Conservation (phyloP, 2,888 invertebrate species). For the Macropis europaea region DNA sequence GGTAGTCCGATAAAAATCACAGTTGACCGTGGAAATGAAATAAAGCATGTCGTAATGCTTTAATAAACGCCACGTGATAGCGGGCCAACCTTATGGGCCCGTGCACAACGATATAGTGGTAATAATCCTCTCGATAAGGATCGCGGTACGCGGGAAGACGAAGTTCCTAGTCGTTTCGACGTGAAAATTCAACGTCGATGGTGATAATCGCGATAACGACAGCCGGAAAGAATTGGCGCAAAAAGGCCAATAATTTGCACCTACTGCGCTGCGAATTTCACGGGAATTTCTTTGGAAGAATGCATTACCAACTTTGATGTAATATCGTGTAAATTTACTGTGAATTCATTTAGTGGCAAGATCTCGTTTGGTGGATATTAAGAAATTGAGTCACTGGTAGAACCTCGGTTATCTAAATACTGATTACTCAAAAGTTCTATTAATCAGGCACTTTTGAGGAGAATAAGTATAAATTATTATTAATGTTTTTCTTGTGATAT, state of each 20-base stretch:
- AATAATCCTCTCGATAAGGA: constrained; percentile 61
- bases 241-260: background rate
- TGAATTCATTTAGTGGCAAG: too few relatives aligned
- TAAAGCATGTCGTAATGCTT: constrained; percentile 56
- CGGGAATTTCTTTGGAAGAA: too few relatives aligned
- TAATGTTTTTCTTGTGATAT: too few relatives aligned
- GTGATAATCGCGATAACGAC: background rate
- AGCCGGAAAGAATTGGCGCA: background rate
- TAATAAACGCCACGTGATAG: constrained; percentile 62
- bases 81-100: constrained; percentile 36
- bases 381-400: too few relatives aligned
- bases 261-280: too few relatives aligned
- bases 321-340: too few relatives aligned
- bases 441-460: too few relatives aligned
- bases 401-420: too few relatives aligned
- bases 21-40: constrained; percentile 47
- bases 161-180: constrained; percentile 20
- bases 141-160: constrained; percentile 40
- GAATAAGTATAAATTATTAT: too few relatives aligned
- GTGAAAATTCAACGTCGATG: constrained; percentile 35
- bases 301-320: too few relatives aligned
- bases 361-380: too few relatives aligned
- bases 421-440: too few relatives aligned
- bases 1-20: constrained; percentile 48
- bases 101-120: constrained; percentile 34